A percentile compares a stretch with the other conserved stretches of the same genome.
phyloP scores from a whole-genome alignment of 2,797 vertebrate genomes.

The Yasuhikotakia modesta region DNA sequence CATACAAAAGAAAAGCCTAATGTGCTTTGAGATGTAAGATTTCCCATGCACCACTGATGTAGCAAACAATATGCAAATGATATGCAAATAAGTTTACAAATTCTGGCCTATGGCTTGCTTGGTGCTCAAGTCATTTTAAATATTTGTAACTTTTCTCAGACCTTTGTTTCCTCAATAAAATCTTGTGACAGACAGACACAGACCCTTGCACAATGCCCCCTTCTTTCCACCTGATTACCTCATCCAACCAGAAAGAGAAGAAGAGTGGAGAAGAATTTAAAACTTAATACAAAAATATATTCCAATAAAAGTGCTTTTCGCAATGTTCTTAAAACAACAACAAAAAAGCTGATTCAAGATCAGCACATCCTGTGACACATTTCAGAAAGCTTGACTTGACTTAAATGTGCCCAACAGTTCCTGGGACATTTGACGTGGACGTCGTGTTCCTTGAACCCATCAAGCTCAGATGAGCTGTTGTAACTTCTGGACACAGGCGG shows the following conservation, averaged over 20 bases:
- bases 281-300: not conserved
- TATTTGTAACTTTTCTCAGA: constrained; percentile 67
- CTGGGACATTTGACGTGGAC: constrained; percentile 96
- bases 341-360: not conserved
- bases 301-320: not conserved
- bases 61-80: no score
- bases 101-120: no score
- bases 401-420: constrained; percentile 74
- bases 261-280: constrained; percentile 96
- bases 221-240: constrained; percentile 91
- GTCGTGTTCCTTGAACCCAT: constrained; percentile 90
- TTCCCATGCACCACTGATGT: no score
- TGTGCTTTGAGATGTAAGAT: no score
- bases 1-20: not conserved
- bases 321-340: not conserved
- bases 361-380: not conserved
- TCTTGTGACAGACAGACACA: constrained; percentile 79
- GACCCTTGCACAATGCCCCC: constrained; percentile 89
- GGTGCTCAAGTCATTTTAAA: not conserved
- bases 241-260: constrained; percentile 92
- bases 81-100: no score
- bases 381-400: constrained; percentile 6
- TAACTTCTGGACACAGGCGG: constrained; percentile 92
- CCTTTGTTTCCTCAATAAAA: constrained; percentile 92
- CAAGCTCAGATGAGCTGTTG: constrained; percentile 91